Conservation (phyloP, 2,113 vertebrate genomes). For the Osmerus eperlanus region DNA sequence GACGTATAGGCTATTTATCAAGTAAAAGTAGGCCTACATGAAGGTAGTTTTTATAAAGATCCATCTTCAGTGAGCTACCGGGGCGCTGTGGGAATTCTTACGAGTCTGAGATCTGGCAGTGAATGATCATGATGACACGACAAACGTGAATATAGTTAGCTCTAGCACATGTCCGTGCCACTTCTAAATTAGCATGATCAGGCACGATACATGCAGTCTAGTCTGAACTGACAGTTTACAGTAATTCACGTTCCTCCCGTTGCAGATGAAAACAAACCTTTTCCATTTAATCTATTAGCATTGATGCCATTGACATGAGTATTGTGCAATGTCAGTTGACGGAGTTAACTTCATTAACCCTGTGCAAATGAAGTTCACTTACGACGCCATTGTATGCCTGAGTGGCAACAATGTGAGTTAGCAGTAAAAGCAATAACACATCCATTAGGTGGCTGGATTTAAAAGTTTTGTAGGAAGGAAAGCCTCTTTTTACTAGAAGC, state of each 20-base stretch:
- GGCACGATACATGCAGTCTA: too few relatives aligned
- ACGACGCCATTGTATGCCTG: slow-evolving; percentile 40
- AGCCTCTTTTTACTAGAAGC: slow-evolving; percentile 13
- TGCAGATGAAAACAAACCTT: slow-evolving; percentile 4
- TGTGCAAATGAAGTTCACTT: slow-evolving; percentile 49
- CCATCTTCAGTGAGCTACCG: too few relatives aligned
- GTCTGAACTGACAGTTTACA: not conserved
- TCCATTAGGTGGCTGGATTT: slow-evolving; percentile 35
- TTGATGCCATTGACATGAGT: slow-evolving; percentile 35
- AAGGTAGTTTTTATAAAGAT: too few relatives aligned
- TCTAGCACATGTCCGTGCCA: too few relatives aligned
- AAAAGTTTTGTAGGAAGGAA: slow-evolving; percentile 32
- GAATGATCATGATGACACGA: too few relatives aligned
- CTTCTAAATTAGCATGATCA: too few relatives aligned
- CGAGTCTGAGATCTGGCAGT: too few relatives aligned
- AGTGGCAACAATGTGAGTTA: slow-evolving; percentile 39
- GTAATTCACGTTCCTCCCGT: not conserved
- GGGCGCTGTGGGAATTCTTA: too few relatives aligned
- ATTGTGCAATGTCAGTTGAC: slow-evolving; percentile 42
- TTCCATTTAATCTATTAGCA: slow-evolving; percentile 42
- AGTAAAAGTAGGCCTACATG: too few relatives aligned
- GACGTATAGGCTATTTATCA: too few relatives aligned
- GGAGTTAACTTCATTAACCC: slow-evolving; percentile 48
- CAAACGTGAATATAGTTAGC: too few relatives aligned
- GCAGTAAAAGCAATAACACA: slow-evolving; percentile 26